Conservation (phyloP, 2,797 vertebrate genomes). For the Pseudocheirus occidentalis region DNA sequence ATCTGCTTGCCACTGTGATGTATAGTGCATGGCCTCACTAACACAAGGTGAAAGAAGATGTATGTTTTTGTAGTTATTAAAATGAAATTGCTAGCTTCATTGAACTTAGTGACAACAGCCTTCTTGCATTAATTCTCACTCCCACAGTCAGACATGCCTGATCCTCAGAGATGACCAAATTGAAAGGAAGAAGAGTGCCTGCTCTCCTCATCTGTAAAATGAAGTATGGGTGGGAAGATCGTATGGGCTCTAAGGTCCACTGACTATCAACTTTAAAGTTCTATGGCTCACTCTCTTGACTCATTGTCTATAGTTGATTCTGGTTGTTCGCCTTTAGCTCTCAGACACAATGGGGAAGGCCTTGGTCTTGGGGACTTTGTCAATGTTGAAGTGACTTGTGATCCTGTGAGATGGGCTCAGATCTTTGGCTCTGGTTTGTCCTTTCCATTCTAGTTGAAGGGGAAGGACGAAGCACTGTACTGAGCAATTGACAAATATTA, state of each 20-base stretch:
- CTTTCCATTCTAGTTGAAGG: neutral
- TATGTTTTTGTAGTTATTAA: neutral
- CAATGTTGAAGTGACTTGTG: neutral
- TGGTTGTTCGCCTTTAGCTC: neutral
- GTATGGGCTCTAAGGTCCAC: neutral
- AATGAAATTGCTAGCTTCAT: neutral
- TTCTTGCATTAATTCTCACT: neutral
- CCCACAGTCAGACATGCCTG: neutral
- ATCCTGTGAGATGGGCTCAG: neutral
- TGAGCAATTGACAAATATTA: neutral
- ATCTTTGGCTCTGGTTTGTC: neutral
- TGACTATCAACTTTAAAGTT: neutral
- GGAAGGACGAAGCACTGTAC: neutral
- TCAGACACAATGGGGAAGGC: neutral
- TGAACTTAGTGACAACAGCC: neutral
- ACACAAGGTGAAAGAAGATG: neutral
- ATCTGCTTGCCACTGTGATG: constrained; percentile 20
- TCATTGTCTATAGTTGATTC: neutral
- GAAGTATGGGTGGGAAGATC: neutral
- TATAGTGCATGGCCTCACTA: neutral
- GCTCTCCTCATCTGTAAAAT: neutral
- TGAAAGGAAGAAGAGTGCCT: neutral
- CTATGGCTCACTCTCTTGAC: neutral
- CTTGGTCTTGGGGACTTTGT: neutral
- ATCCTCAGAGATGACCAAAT: neutral